Percentiles rank a stretch among this genome's conserved stretches.
phyloP scores from a whole-genome alignment of 2,113 vertebrate genomes.

The Neolamprologus sp. region DNA sequence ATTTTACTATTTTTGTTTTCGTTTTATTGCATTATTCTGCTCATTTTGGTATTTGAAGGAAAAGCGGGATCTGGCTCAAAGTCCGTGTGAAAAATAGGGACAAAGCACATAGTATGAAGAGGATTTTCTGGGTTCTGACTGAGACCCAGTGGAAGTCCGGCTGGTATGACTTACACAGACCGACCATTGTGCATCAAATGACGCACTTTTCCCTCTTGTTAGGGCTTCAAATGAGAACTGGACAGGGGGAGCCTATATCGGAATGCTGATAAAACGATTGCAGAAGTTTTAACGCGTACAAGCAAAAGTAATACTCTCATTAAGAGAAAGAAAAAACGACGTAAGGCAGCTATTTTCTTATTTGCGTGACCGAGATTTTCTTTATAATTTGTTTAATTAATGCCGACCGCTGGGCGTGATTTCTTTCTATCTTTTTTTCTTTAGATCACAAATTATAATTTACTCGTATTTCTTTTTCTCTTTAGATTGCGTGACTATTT shows the following conservation, averaged over 20 bases:
- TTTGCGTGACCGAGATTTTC: not conserved
- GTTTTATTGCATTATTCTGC: not conserved
- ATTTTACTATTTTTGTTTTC: not conserved
- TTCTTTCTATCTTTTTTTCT: not conserved
- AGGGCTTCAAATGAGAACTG: not conserved
- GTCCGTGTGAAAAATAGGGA: not conserved
- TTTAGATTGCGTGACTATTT: not conserved
- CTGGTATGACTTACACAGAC: slow-evolving; percentile 33
- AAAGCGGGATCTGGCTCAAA: not conserved
- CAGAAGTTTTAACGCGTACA: slow-evolving; percentile 10
- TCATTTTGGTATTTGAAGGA: not conserved
- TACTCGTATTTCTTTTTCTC: not conserved
- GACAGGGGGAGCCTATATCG: not conserved
- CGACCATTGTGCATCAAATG: slow-evolving; percentile 57
- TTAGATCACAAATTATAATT: not conserved
- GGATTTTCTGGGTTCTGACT: slow-evolving; percentile 6
- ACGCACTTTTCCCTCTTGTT: slow-evolving; percentile 47
- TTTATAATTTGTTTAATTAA: not conserved
- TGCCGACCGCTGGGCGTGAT: not conserved
- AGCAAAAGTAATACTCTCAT: not conserved
- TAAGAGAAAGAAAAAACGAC: not conserved
- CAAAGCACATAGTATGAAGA: not conserved
- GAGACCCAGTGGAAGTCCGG: slow-evolving; percentile 10
- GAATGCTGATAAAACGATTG: slow-evolving; percentile 6
- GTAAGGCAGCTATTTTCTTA: not conserved